phyloP scores from a whole-genome alignment of 1,140 invertebrate species.

The Antheraea mylitta region DNA sequence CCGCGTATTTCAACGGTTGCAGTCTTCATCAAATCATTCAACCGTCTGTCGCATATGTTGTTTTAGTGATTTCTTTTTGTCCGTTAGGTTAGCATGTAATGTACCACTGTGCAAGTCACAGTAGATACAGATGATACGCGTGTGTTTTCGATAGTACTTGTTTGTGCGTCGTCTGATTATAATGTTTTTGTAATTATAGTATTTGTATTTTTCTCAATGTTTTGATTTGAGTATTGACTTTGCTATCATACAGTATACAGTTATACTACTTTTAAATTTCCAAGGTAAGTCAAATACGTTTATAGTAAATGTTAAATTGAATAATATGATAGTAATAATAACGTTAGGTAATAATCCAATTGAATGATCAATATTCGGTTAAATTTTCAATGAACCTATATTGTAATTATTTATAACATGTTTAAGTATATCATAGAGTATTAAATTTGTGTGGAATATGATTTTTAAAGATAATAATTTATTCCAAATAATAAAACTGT shows the following conservation, averaged over 20 bases:
- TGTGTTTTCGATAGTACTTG: conserved; percentile 48
- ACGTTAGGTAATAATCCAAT: too few species aligned
- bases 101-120: conserved; percentile 20
- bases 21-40: background rate
- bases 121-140: conserved; percentile 45
- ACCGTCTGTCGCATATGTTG: background rate
- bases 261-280: background rate
- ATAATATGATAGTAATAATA: too few species aligned
- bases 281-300: background rate
- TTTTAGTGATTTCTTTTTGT: conserved; percentile 5
- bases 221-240: background rate
- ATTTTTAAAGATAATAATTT: too few species aligned
- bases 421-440: too few species aligned
- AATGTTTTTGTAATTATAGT: conserved; percentile 35
- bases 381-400: too few species aligned
- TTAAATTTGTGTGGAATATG: too few species aligned
- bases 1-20: background rate
- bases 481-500: too few species aligned
- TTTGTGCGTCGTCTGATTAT: conserved; percentile 44
- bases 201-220: conserved; percentile 7
- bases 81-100: background rate
- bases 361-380: too few species aligned
- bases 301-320: background rate
- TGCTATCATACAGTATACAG: background rate
- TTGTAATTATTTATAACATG: too few species aligned